phyloP scores from a whole-genome alignment of 2,888 invertebrate species.

The Neria commutata region DNA sequence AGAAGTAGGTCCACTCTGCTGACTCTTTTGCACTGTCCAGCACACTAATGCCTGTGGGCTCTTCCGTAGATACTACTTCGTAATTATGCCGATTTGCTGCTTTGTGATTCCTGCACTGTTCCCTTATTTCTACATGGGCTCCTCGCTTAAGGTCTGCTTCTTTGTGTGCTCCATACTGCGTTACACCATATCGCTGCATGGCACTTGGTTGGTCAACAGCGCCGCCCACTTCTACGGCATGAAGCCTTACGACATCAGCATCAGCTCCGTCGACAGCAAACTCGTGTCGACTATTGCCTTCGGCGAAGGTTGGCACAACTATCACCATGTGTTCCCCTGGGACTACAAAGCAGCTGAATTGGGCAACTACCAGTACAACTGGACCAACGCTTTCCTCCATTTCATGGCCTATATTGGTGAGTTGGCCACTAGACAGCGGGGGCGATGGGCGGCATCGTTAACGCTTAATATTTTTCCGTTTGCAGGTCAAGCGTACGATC shows the following conservation, averaged over 20 bases:
- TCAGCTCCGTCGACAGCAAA: constrained; percentile 74
- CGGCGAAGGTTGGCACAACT: constrained; percentile 88
- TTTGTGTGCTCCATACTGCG: constrained; percentile 76
- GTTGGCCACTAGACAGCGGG: too few relatives aligned
- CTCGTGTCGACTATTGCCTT: constrained; percentile 71
- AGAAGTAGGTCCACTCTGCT: constrained; percentile 68
- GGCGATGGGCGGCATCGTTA: too few relatives aligned
- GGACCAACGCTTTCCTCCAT: constrained; percentile 70
- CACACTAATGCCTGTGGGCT: too few relatives aligned
- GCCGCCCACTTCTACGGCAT: constrained; percentile 92
- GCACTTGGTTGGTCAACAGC: constrained; percentile 93
- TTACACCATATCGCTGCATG: constrained; percentile 79
- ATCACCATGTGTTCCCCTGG: constrained; percentile 88
- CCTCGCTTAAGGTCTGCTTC: constrained; percentile 75
- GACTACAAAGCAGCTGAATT: constrained; percentile 79
- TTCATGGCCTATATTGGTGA: constrained; percentile 74
- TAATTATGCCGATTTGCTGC: constrained; percentile 77
- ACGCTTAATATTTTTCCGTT: neutral
- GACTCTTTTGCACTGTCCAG: too few relatives aligned
- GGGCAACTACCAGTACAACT: constrained; percentile 70
- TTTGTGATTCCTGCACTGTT: constrained; percentile 81
- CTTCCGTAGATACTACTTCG: constrained; percentile 67
- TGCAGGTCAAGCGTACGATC: constrained; percentile 83
- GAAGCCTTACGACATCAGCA: constrained; percentile 82
- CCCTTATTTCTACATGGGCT: constrained; percentile 79